A percentile compares a stretch with the other conserved stretches of the same genome.
Conservation (phyloP, 2,797 vertebrate species). For the Austrolebias charrua region DNA sequence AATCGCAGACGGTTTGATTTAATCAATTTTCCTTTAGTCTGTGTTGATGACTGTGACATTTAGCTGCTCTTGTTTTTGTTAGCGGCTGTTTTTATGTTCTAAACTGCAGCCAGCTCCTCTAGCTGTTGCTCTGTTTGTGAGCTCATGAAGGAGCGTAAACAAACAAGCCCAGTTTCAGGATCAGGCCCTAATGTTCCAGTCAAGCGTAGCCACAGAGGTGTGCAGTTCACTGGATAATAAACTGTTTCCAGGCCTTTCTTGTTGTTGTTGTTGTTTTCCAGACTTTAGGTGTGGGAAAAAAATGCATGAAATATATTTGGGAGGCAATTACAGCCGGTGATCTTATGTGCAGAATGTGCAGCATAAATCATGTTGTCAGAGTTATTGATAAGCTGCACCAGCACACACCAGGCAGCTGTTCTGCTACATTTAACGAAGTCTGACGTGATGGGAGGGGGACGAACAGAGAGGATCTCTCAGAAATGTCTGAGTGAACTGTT, state of each 20-base stretch:
- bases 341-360: constrained; percentile 60
- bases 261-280: background rate
- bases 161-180: constrained; percentile 30
- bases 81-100: too few relatives aligned
- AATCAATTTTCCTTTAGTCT: constrained; percentile 25
- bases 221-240: constrained; percentile 49
- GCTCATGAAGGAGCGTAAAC: constrained; percentile 35
- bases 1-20: constrained; percentile 5
- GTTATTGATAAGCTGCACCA: constrained; percentile 72
- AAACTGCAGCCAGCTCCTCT: background rate
- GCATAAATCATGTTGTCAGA: constrained; percentile 72
- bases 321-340: constrained; percentile 64
- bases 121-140: constrained; percentile 9
- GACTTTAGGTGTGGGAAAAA: constrained; percentile 7
- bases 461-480: constrained; percentile 12
- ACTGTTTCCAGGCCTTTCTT: constrained; percentile 20
- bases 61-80: background rate
- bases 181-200: constrained; percentile 41
- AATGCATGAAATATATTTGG: constrained; percentile 52
- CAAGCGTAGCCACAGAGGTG: constrained; percentile 41
- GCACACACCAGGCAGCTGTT: constrained; percentile 66
- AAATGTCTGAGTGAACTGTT: constrained; percentile 23
- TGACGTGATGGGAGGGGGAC: constrained; percentile 30
- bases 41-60: constrained; percentile 5
- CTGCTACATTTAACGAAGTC: constrained; percentile 72